Conservation (phyloP, 2,797 vertebrate species). For the Muscicapa comitata region DNA sequence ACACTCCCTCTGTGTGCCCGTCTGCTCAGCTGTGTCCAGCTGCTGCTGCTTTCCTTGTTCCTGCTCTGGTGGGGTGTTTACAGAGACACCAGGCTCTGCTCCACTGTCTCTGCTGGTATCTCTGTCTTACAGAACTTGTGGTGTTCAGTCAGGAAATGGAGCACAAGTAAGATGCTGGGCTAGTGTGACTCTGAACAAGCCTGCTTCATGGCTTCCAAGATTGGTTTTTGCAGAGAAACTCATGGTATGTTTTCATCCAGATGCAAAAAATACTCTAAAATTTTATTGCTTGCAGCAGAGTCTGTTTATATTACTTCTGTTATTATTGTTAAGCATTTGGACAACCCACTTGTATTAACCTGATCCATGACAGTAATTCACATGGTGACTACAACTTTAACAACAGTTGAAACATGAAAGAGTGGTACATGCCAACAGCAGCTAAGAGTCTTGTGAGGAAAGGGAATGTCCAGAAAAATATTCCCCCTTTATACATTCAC, state of each 20-base stretch:
- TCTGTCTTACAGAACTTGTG: background rate
- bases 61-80: background rate
- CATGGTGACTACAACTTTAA: background rate
- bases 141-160: background rate
- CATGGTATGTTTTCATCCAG: background rate
- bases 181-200: background rate
- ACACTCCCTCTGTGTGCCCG: background rate
- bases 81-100: background rate
- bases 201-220: background rate
- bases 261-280: background rate
- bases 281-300: background rate
- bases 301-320: background rate
- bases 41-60: conserved; percentile 1
- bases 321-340: background rate
- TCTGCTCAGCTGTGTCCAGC: conserved; percentile 1
- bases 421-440: background rate
- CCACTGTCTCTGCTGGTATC: background rate
- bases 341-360: background rate
- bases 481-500: background rate
- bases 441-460: background rate
- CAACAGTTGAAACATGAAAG: background rate
- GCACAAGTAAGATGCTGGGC: background rate
- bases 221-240: background rate
- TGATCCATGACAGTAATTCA: background rate
- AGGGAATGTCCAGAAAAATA: background rate